phyloP scores from a whole-genome alignment of 2,888 invertebrate genomes.

The Aleiodes alternator region DNA sequence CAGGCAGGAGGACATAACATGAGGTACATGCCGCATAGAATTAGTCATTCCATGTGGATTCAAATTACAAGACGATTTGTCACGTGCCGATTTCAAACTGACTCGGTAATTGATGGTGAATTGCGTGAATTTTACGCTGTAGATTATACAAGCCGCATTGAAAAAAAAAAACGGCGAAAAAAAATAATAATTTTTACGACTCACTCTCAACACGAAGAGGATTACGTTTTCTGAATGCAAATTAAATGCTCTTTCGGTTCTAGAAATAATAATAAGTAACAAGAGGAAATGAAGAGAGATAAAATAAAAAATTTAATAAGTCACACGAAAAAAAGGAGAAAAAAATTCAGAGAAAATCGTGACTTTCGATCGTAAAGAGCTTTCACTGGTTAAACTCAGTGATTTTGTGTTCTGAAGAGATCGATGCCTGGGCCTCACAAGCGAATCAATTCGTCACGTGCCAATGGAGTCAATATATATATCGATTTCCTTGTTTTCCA shows the following conservation, averaged over 20 bases:
- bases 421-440: conserved; percentile 44
- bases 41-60: neutral
- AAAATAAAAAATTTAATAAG: conserved; percentile 1
- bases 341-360: conserved; percentile 41
- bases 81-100: neutral
- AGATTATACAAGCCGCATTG: neutral
- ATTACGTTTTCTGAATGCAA: neutral
- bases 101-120: conserved; percentile 5
- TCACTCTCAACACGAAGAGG: too few relatives aligned
- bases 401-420: conserved; percentile 23
- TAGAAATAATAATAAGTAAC: neutral
- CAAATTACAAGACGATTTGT: neutral
- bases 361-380: conserved; percentile 44
- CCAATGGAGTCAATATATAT: conserved; percentile 39
- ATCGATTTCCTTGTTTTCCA: conserved; percentile 49
- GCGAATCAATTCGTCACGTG: conserved; percentile 50
- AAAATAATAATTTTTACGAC: too few relatives aligned
- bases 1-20: too few relatives aligned
- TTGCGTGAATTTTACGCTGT: conserved; percentile 12
- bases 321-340: too few relatives aligned
- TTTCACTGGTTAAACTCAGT: conserved; percentile 45
- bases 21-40: too few relatives aligned
- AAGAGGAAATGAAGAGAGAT: neutral
- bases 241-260: neutral
- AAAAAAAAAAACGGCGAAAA: neutral